phyloP scores from a whole-genome alignment of 2,888 invertebrate species.

The Achlya flavicornis region DNA sequence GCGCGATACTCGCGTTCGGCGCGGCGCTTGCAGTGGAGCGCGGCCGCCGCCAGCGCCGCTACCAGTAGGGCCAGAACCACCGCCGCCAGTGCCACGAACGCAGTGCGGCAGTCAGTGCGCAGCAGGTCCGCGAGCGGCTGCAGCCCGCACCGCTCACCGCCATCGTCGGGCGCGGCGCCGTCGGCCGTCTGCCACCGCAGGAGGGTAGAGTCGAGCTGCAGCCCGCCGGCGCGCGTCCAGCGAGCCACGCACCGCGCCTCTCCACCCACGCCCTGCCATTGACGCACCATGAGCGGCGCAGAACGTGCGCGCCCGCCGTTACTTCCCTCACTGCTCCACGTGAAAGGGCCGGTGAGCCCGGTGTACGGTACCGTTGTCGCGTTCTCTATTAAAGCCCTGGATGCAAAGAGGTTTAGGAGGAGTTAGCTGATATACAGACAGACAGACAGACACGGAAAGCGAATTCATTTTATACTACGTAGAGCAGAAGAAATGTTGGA shows the following conservation, averaged over 20 bases:
- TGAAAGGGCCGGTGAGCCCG: constrained; percentile 64
- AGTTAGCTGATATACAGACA: no score
- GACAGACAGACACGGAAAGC: no score
- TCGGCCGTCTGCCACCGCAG: constrained; percentile 86
- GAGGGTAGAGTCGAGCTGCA: constrained; percentile 87
- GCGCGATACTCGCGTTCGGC: constrained; percentile 62
- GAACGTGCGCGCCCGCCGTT: constrained; percentile 30
- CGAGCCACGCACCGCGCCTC: constrained; percentile 79
- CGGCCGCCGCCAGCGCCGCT: constrained; percentile 51
- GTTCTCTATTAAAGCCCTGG: constrained; percentile 51
- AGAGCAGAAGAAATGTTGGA: no score
- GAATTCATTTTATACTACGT: no score
- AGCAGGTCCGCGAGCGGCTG: constrained; percentile 87
- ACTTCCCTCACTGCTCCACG: constrained; percentile 56
- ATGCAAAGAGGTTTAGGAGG: no score
- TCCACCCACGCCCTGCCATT: constrained; percentile 83
- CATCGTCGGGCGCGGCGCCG: constrained; percentile 87
- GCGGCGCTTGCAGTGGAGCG: constrained; percentile 58
- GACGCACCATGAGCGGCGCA: constrained; percentile 73
- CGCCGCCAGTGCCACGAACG: constrained; percentile 79
- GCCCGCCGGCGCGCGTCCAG: constrained; percentile 85
- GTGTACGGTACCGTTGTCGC: constrained; percentile 41
- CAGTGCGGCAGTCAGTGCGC: constrained; percentile 88
- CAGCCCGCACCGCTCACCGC: constrained; percentile 87
- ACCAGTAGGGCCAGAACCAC: constrained; percentile 49